These are phyloP conservation scores for Siniperca obscura DNA, from an alignment of 2,797 vertebrate species.

Conservation along the genomic window DNA sequence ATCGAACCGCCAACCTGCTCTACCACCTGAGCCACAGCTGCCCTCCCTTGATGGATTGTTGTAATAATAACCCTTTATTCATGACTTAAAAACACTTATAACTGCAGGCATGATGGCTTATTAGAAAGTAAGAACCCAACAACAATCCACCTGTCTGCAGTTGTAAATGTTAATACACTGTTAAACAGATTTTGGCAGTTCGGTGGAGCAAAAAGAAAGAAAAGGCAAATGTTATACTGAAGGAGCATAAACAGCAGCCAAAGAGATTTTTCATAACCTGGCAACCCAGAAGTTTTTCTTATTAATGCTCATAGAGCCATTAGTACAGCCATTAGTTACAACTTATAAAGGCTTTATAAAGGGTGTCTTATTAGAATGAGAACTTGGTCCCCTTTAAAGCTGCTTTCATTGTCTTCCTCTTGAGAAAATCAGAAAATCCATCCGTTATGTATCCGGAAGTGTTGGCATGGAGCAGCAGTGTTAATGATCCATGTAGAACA, in stretches of 20 bases:
- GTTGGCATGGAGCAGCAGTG: slow-evolving; percentile 2
- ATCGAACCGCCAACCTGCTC: no score
- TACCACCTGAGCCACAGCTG: no score
- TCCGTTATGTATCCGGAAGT: neutral
- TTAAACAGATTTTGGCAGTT: neutral
- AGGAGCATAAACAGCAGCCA: neutral
- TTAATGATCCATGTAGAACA: slow-evolving; percentile 42
- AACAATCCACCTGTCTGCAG: no score
- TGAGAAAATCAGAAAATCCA: neutral
- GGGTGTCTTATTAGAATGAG: neutral
- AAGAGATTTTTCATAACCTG: neutral
- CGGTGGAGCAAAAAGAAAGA: neutral
- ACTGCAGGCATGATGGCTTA: neutral
- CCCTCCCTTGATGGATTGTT: no score
- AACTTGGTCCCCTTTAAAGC: neutral
- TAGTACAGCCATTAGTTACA: neutral
- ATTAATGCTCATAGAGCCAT: neutral
- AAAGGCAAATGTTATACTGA: neutral
- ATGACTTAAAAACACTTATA: neutral
- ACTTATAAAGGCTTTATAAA: neutral
- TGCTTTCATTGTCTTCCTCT: neutral
- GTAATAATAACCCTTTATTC: neutral
- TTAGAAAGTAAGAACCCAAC: neutral
- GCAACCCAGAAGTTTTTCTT: neutral
- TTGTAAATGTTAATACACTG: neutral